These are phyloP conservation scores for Sparidentex hasta DNA, from an alignment of 2,797 vertebrate genomes.

Conservation along the genomic window DNA sequence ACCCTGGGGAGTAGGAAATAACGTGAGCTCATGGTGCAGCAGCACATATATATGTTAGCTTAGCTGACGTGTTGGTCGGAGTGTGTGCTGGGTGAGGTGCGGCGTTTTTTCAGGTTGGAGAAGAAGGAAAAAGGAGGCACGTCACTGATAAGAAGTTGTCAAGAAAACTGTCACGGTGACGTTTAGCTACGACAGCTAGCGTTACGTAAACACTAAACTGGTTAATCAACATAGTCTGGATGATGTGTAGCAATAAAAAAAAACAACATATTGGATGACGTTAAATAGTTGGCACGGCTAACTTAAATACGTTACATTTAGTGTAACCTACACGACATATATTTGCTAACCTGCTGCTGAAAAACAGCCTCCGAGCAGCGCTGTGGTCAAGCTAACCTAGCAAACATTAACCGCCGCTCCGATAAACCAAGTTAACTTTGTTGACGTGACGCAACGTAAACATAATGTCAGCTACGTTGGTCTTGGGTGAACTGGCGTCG, in stretches of 20 bases:
- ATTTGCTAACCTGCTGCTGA: neutral
- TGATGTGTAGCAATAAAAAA: neutral
- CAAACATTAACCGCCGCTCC: neutral
- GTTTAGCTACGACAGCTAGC: neutral
- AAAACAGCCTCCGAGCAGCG: neutral
- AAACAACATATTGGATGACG: too few species aligned
- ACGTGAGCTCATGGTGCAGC: slow-evolving; percentile 12
- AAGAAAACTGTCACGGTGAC: slow-evolving; percentile 27
- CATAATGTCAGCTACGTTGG: slow-evolving; percentile 1
- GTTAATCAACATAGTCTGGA: too few species aligned
- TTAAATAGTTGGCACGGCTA: neutral
- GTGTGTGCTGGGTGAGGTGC: neutral
- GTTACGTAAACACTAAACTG: neutral
- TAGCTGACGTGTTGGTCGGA: slow-evolving; percentile 74
- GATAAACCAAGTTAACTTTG: slow-evolving; percentile 27
- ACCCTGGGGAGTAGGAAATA: slow-evolving; percentile 81
- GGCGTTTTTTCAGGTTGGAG: slow-evolving; percentile 17
- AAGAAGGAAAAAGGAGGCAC: neutral
- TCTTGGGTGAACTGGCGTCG: neutral
- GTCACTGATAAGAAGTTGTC: slow-evolving; percentile 36
- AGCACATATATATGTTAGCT: slow-evolving; percentile 41
- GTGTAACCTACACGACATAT: neutral
- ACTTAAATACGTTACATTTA: neutral
- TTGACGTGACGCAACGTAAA: slow-evolving; percentile 54
- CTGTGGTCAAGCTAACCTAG: fast-evolving